These are phyloP conservation scores for Anolis sagrei DNA, from an alignment of 2,113 vertebrate genomes.

Conservation along the genomic window DNA sequence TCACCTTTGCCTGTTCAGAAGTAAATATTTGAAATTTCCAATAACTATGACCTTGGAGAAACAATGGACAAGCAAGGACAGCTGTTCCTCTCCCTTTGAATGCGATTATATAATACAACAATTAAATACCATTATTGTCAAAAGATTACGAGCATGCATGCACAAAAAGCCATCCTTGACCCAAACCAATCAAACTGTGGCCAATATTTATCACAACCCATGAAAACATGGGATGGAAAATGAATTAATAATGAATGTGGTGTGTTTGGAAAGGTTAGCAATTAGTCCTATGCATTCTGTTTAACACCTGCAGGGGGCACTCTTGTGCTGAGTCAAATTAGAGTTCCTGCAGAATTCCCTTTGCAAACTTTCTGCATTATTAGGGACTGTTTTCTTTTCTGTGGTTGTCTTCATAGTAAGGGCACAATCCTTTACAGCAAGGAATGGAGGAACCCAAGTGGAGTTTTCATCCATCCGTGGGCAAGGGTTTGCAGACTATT, in stretches of 20 bases:
- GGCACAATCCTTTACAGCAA: not conserved
- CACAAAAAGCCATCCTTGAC: not conserved
- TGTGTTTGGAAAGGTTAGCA: not conserved
- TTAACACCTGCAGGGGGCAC: not conserved
- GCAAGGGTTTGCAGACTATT: constrained; percentile 36
- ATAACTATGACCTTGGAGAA: not conserved
- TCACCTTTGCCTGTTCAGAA: not conserved
- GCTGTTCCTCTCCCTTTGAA: no score
- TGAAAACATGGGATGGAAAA: not conserved
- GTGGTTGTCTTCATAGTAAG: not conserved
- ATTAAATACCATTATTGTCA: not conserved
- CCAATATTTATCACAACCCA: not conserved
- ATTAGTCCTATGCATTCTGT: not conserved
- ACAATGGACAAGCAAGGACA: not conserved
- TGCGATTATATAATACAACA: not conserved
- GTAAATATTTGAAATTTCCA: not conserved
- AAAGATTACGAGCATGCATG: not conserved
- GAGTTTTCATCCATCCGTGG: constrained; percentile 37
- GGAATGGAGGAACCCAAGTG: constrained; percentile 27
- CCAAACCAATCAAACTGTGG: not conserved
- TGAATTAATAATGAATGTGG: not conserved
- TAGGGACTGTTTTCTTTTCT: not conserved
- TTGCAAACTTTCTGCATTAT: not conserved
- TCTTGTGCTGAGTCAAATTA: not conserved
- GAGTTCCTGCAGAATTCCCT: rapidly evolving